Evolutionary conservation across 2,113 vertebrate genomes (phyloP).

Genomic region (Hipposideros armiger): DNA sequence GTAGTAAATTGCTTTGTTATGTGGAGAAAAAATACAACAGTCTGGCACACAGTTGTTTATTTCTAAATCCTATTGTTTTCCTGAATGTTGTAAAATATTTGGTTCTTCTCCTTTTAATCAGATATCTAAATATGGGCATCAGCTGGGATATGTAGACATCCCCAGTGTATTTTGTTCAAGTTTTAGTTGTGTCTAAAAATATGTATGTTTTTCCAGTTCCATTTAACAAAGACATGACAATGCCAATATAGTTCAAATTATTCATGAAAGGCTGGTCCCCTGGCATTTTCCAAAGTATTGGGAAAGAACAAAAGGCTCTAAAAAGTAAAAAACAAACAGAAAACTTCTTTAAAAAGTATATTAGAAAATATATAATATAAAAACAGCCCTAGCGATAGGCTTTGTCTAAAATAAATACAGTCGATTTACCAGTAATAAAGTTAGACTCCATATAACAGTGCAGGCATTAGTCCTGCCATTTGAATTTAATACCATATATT

Average conservation of each 20-base stretch:
- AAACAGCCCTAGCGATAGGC: neutral
- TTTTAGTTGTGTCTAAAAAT: neutral
- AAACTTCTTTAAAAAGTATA: slow-evolving; percentile 20
- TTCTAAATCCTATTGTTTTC: slow-evolving; percentile 34
- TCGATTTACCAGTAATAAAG: slow-evolving; percentile 52
- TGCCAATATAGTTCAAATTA: neutral
- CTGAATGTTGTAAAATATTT: slow-evolving; percentile 14
- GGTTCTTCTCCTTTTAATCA: neutral
- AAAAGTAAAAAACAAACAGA: neutral
- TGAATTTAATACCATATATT: slow-evolving; percentile 56
- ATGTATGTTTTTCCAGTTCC: neutral
- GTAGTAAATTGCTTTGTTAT: slow-evolving; percentile 61
- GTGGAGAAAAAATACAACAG: neutral
- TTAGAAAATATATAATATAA: slow-evolving; percentile 11
- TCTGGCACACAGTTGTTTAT: neutral
- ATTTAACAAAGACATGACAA: neutral
- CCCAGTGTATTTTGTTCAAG: neutral
- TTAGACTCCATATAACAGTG: neutral
- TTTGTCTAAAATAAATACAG: slow-evolving; percentile 30
- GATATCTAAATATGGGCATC: neutral
- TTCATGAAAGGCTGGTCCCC: neutral
- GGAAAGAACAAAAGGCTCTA: neutral
- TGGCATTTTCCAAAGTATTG: slow-evolving; percentile 1
- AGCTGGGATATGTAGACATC: neutral
- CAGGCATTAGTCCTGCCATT: neutral